phyloP scores from a whole-genome alignment of 2,888 invertebrate genomes.

The Hymenopus coronatus region DNA sequence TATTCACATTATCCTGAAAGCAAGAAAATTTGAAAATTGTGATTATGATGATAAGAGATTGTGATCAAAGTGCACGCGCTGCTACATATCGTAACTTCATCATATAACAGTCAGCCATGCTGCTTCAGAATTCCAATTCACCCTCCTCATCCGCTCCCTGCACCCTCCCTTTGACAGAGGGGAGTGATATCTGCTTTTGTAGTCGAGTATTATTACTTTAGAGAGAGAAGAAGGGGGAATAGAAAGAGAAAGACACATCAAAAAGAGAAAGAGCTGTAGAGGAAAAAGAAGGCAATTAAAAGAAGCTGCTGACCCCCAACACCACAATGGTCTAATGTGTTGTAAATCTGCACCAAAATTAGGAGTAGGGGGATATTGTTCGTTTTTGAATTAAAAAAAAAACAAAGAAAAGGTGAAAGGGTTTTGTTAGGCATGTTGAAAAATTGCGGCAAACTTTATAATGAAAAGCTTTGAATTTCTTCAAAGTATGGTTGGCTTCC shows the following conservation, averaged over 20 bases:
- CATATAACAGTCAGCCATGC: conserved; percentile 24
- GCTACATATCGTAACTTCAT: conserved; percentile 21
- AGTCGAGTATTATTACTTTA: conserved; percentile 29
- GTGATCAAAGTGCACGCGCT: background rate
- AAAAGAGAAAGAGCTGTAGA: conserved; percentile 5
- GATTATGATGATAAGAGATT: too few species aligned
- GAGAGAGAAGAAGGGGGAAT: conserved; percentile 15
- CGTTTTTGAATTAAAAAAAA: background rate
- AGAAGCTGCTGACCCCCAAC: background rate
- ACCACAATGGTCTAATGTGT: background rate
- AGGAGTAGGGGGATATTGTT: background rate
- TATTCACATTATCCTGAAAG: too few species aligned
- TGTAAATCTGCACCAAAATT: background rate
- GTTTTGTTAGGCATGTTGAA: too few species aligned
- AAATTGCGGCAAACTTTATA: too few species aligned
- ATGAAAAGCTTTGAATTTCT: too few species aligned
- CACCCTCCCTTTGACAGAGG: conserved; percentile 14
- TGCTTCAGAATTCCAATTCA: conserved; percentile 23
- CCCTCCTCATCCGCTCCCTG: conserved; percentile 4
- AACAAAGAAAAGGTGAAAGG: too few species aligned
- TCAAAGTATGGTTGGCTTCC: too few species aligned
- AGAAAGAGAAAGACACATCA: background rate
- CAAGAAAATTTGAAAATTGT: too few species aligned
- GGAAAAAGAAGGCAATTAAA: background rate
- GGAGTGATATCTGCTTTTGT: conserved; percentile 30